Evolutionary conservation across 2,113 vertebrate species (phyloP), one percentile per base, ranked within the genome.

Genomic region (Sialia sialis): DNA sequence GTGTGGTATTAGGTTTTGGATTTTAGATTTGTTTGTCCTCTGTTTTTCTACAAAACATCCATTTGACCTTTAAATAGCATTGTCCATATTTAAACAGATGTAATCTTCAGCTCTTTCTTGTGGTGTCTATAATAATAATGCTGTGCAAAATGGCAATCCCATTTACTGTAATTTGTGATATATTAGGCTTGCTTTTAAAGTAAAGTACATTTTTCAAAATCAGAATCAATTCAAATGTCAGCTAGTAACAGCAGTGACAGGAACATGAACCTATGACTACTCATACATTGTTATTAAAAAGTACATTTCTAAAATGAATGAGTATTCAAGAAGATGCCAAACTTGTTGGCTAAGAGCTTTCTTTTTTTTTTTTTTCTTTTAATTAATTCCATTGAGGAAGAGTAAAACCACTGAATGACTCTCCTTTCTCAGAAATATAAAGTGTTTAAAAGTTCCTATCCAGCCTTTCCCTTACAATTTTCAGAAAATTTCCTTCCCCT

Each of bases 171-270:
- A 94, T 95, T 78, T 63, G 55, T 96, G 52, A 39, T 72, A 79
- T 72, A 78, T 44, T 67, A 91, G 13, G 49, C 46, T 64, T 86
- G 68, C 46, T 96, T 94, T 85, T 67, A 82, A 89, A 97, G 74
- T 85, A 92, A 79, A 84, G 52, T 12, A 84, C 51, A 13, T 72
- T 96, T 97, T 97, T 91, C 62, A 93, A 93, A 97, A 90, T 88
- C 43, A 78, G 63, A 92, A 95, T 95, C 59, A 91, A 89, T 95
- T 95, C 44, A 96, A 91, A 92, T 96, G 96, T 95, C 95, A 95
- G 66, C 34, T 62, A 93, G 66, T 38, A 93, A 48, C 32, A 82
- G 44, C 6, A 29, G 34, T 90, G 60, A 87, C 66, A 80, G 76
- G 94, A 97, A 89, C 36, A 48, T 43, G 60, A 87, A 30, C 56